Evolutionary conservation across 2,888 invertebrate species (phyloP), one percentile per base, ranked within the genome.

Genomic region (Selenia dentaria): DNA sequence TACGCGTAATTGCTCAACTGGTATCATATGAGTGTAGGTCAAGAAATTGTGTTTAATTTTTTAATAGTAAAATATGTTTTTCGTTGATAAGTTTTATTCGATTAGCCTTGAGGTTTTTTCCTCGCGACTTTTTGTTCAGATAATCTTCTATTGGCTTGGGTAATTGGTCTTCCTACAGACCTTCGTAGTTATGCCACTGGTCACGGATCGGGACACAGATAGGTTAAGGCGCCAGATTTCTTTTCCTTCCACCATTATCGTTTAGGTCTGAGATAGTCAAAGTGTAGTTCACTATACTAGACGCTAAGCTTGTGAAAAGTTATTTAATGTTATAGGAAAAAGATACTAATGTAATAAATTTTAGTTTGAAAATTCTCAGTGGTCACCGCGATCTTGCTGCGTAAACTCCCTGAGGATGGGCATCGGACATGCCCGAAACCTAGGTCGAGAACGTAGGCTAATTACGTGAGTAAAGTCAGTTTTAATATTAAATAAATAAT

Each of bases 181-280:
- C 58, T 60, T 58, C 39, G 26, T 32, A 18, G 38, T 51, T 42
- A 54, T 52, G 46, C 43, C 44, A 44, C 26, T 24, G 40, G 54
- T 43, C 45, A 31, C 47, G 60, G 60, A 57, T 45, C 56, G 56
- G 10, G 2, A 26, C 8, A 8, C 42, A 54, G 51, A 9, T 54
- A 29, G 61, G 59, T 52, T 45, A 61, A 61, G 61, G 61, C 38
- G 34, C 33, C 16, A 2, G 55, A 47, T 59, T 59, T 59, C 59
- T 55, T 57, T 59, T 57, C 50, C 45, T 51, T 44, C n/a, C 34
- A 36, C 27, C 29, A 34, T 36, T 40, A 32, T 25, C 26, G 27
- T 3, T 33, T 27, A n/a, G 31, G 31, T 28, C 41, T 36, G 41
- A 18, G 37, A 13, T 37, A 9, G 3, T 48, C 47, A 48, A 42